Percentiles rank a stretch among this genome's conserved stretches.
phyloP scores from a whole-genome alignment of 2,797 vertebrate species.

The Coccyzus lansbergi region DNA sequence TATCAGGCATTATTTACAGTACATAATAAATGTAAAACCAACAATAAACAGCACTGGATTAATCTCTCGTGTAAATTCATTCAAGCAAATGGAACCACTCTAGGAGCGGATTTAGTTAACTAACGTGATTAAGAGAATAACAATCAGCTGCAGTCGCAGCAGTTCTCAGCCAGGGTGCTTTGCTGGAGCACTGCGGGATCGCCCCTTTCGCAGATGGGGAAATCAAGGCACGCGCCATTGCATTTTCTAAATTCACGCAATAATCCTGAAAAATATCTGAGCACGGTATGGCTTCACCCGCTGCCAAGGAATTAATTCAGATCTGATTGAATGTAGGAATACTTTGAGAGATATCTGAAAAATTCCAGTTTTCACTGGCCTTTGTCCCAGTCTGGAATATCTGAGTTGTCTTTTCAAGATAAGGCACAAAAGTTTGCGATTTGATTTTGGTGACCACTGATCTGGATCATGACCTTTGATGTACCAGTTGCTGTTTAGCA shows the following conservation, averaged over 20 bases:
- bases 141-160: slow-evolving; percentile 24
- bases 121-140: slow-evolving; percentile 64
- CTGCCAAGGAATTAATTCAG: not conserved
- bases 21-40: slow-evolving; percentile 53
- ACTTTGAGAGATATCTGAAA: not conserved
- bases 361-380: not conserved
- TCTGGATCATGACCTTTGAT: not conserved
- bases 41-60: slow-evolving; percentile 49
- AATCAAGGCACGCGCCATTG: not conserved
- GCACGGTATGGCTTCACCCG: not conserved
- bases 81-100: slow-evolving; percentile 65
- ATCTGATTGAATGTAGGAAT: not conserved
- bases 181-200: not conserved
- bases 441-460: not conserved
- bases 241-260: not conserved
- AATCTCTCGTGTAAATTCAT: slow-evolving; percentile 65
- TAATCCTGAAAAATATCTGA: not conserved
- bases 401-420: not conserved
- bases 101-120: slow-evolving; percentile 60
- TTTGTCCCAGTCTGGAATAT: not conserved
- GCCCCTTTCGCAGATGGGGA: slow-evolving; percentile 29
- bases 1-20: slow-evolving; percentile 55
- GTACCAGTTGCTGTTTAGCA: not conserved
- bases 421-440: not conserved
- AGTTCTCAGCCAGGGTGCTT: not conserved